Base-by-base conservation (phyloP, 2,113 vertebrate genomes). In the Marmota monax region DNA sequence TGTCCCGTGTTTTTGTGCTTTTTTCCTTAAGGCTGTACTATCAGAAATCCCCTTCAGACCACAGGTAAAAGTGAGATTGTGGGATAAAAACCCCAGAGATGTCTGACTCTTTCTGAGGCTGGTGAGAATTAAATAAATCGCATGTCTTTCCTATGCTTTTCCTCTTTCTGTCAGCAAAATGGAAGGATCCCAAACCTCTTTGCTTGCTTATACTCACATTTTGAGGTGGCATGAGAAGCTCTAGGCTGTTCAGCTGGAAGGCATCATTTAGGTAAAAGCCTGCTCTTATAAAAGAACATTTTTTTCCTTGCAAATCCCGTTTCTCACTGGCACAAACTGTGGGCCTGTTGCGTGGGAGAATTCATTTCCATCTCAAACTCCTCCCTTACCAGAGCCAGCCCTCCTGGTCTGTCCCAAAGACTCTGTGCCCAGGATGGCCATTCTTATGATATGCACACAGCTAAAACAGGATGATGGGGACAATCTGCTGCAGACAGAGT, bases 191-290 rank as follows among this genome's bases (percentile, higher is more conserved):
- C 96, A 97, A 94, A 91, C 84, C 88, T 97, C 76, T 88, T 94
- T 91, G 95, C 90, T 94, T 94, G 90, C 95, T 97, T 94, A 84
- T 88, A 72, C 90, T 97, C 93, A 95, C 93, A 96, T 96, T 96
- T 85, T 93, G 89, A 95, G 97, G 93, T 96, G 95, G 86, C 67
- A 80, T 92, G 77, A 97, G 96, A 94, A 94, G 94, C 95, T 96
- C 95, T 94, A 96, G 96, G 95, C 97, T 97, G 92, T 97, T 98
- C 92, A 97, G 86, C 97, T 97, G 88, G 96, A 97, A 97, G 91
- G 94, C 96, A 94, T 78, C 86, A 45, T 94, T 95, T 97, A 97
- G 97, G 96, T 96, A 96, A 96, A 96, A 94, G 88, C 63, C 56
- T 95, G 69, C 83, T 97, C 69, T 95, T 85, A 94, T 45, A 97